Conservation (phyloP, 1,140 invertebrate genomes). For the Chrysomallon squamiferum region DNA sequence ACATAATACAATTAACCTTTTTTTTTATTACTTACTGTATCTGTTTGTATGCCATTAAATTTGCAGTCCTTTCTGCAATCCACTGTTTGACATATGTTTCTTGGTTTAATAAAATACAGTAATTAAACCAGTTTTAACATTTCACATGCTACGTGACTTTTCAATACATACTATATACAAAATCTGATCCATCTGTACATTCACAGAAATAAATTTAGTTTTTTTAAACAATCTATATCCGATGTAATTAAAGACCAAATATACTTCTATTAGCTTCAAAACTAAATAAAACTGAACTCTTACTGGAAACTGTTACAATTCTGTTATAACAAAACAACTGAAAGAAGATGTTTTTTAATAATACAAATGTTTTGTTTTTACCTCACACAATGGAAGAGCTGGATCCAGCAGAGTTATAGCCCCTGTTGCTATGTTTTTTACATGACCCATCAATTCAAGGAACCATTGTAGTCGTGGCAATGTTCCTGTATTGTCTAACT, state of each 20-base stretch:
- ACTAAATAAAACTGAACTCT: too few species aligned
- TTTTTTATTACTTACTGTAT: neutral
- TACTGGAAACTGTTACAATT: too few species aligned
- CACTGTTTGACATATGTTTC: neutral
- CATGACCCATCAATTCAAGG: slow-evolving; percentile 50
- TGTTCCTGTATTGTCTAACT: slow-evolving; percentile 24
- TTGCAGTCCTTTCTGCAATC: neutral
- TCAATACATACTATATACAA: too few species aligned
- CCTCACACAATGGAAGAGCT: slow-evolving; percentile 16
- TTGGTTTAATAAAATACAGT: neutral
- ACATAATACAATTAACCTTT: neutral
- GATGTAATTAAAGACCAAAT: too few species aligned
- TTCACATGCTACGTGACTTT: neutral
- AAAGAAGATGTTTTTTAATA: too few species aligned
- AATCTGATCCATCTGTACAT: too few species aligned
- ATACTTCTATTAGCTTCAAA: too few species aligned
- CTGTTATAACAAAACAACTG: too few species aligned
- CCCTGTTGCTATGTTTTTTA: slow-evolving; percentile 41
- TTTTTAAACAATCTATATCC: too few species aligned
- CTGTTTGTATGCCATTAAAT: neutral
- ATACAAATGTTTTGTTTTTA: too few species aligned
- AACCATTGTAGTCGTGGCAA: slow-evolving; percentile 44
- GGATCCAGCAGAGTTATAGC: slow-evolving; percentile 27
- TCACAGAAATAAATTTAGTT: too few species aligned
- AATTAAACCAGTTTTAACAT: neutral